Percentiles rank a stretch among this genome's conserved stretches.
These are phyloP conservation scores for Chelonus insularis DNA, from an alignment of 1,140 invertebrate species.

Conservation along the genomic window DNA sequence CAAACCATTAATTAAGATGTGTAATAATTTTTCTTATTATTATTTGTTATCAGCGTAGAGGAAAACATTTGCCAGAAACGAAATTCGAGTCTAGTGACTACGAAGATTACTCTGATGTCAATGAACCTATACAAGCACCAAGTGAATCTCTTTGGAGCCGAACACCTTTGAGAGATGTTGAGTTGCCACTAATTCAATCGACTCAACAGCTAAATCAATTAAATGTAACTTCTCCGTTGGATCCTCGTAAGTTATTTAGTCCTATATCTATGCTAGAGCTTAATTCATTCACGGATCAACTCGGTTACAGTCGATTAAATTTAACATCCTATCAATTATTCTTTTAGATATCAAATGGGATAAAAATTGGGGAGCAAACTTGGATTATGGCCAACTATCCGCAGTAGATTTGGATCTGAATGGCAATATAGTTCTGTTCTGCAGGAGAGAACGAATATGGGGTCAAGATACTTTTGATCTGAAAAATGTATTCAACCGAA, in stretches of 20 bases:
- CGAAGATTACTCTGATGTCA: conserved; percentile 37
- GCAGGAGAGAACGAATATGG: conserved; percentile 79
- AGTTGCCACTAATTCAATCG: conserved; percentile 21
- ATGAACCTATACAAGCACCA: conserved; percentile 31
- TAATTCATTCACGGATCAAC: too few species aligned
- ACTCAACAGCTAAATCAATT: conserved; percentile 28
- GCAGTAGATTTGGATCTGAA: conserved; percentile 75
- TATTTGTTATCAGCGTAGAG: conserved; percentile 17
- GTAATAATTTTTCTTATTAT: too few species aligned
- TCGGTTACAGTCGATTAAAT: too few species aligned
- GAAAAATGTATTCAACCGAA: conserved; percentile 65
- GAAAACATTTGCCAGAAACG: conserved; percentile 31
- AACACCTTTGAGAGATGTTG: conserved; percentile 19
- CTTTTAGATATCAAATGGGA: conserved; percentile 55
- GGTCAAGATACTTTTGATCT: conserved; percentile 66
- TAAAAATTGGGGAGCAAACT: conserved; percentile 61
- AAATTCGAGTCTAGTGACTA: conserved; percentile 39
- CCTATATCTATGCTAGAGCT: too few species aligned
- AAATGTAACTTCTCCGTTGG: conserved; percentile 21
- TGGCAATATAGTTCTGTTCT: conserved; percentile 82
- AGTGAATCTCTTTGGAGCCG: conserved; percentile 18
- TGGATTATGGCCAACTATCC: conserved; percentile 75
- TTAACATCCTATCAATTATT: too few species aligned
- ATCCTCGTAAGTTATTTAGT: conserved; percentile 35
- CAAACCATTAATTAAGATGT: too few species aligned